A percentile compares a stretch with the other conserved stretches of the same genome.
Conservation (phyloP, 2,888 invertebrate species). For the Andrena dorsata region DNA sequence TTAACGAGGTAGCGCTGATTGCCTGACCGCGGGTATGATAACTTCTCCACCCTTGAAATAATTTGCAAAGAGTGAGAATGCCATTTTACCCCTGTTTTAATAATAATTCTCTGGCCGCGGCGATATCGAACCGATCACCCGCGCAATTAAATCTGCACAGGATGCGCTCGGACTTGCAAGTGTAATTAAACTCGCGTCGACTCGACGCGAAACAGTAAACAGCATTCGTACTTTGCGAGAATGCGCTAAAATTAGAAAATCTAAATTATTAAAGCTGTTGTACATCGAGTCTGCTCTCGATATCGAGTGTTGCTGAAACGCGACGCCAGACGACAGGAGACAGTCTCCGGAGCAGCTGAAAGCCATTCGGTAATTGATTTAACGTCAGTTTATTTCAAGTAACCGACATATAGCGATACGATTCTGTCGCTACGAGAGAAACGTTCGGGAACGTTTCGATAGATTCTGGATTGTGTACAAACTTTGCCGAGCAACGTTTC, state of each 20-base stretch:
- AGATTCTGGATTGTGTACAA: background rate
- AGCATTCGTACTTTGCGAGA: background rate
- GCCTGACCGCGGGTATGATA: background rate
- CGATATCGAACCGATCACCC: background rate
- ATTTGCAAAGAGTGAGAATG: background rate
- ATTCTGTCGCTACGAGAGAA: conserved; percentile 4
- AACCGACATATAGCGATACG: conserved; percentile 9
- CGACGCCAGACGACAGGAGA: background rate
- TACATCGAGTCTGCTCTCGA: no score
- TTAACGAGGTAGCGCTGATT: no score
- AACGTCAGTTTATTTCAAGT: conserved; percentile 13
- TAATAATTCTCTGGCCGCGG: background rate
- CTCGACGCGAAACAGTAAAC: conserved; percentile 5
- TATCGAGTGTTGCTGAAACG: background rate
- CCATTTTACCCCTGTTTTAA: background rate
- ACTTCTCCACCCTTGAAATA: background rate
- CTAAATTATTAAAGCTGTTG: no score
- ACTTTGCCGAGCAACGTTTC: conserved; percentile 1
- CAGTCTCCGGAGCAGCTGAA: background rate
- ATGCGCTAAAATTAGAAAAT: background rate
- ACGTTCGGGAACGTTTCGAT: background rate
- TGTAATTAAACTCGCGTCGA: conserved; percentile 18
- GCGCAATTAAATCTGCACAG: conserved; percentile 3
- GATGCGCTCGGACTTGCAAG: conserved; percentile 11
- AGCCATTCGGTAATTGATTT: conserved; percentile 25